phyloP scores from a whole-genome alignment of 2,888 invertebrate genomes.

The Melanophora roralis region DNA sequence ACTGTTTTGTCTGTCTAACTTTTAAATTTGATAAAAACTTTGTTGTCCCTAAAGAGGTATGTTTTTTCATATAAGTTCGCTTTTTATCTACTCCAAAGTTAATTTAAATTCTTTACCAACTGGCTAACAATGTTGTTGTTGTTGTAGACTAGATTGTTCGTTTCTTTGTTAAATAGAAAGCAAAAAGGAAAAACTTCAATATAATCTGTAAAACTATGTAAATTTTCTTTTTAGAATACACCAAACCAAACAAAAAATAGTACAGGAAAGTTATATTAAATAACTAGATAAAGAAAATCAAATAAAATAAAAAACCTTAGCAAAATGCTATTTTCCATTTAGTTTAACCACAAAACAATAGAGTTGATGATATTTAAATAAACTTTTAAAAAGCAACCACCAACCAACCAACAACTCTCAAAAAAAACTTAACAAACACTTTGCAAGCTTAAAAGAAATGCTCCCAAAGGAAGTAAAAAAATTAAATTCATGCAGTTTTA shows the following conservation, averaged over 20 bases:
- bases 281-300: conserved; percentile 1
- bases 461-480: not conserved
- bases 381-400: conserved; percentile 37
- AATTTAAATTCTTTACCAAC: conserved; percentile 31
- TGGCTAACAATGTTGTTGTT: not conserved
- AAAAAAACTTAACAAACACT: not conserved
- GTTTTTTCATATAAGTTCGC: conserved; percentile 56
- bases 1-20: not conserved
- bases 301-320: conserved; percentile 21
- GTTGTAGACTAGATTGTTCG: not conserved
- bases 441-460: not conserved
- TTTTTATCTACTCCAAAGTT: conserved; percentile 26
- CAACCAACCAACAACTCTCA: conserved; percentile 27
- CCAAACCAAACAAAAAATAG: not conserved
- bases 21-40: conserved; percentile 15
- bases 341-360: conserved; percentile 61
- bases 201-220: conserved; percentile 61
- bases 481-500: conserved; percentile 4
- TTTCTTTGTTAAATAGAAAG: conserved; percentile 9
- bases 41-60: conserved; percentile 3
- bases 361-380: conserved; percentile 62
- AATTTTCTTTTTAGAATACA: conserved; percentile 55
- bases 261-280: not conserved
- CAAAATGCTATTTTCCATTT: conserved; percentile 61
- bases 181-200: conserved; percentile 42